These are phyloP conservation scores for Carollia perspicillata DNA, from an alignment of 2,113 vertebrate species.

Conservation along the genomic window DNA sequence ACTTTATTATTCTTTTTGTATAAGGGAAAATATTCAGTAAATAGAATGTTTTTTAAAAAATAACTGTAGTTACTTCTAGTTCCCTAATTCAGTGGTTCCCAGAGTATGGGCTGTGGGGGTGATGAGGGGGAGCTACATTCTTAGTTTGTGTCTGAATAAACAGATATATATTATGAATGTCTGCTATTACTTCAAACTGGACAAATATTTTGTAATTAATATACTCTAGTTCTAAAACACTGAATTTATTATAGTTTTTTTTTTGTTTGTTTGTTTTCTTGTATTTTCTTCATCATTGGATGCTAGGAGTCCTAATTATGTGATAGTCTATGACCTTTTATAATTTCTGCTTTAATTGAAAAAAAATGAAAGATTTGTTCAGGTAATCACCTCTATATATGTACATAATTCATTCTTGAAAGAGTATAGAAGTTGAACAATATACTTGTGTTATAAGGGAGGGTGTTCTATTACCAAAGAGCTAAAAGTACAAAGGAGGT, in stretches of 20 bases:
- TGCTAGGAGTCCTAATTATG: neutral
- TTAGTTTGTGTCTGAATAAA: slow-evolving; percentile 19
- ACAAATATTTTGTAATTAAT: neutral
- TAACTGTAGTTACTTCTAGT: neutral
- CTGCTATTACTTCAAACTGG: neutral
- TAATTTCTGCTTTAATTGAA: neutral
- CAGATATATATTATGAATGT: neutral
- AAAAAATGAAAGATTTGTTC: neutral
- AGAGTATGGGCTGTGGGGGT: neutral
- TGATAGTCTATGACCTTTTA: neutral
- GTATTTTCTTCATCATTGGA: neutral
- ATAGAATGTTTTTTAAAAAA: neutral
- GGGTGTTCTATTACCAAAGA: neutral
- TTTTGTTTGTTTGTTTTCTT: neutral
- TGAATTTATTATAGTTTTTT: neutral
- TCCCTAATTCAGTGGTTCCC: neutral
- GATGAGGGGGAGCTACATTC: neutral
- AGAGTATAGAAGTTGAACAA: neutral
- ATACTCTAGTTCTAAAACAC: neutral
- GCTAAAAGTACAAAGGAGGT: neutral
- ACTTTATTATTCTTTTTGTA: neutral
- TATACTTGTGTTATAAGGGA: neutral
- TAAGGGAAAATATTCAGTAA: neutral
- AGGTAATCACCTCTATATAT: neutral
- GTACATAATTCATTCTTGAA: neutral